Percentiles rank a stretch among this genome's conserved stretches.
These are phyloP conservation scores for Drosophila nebulosa DNA, from an alignment of 1,140 invertebrate genomes.

Conservation along the genomic window DNA sequence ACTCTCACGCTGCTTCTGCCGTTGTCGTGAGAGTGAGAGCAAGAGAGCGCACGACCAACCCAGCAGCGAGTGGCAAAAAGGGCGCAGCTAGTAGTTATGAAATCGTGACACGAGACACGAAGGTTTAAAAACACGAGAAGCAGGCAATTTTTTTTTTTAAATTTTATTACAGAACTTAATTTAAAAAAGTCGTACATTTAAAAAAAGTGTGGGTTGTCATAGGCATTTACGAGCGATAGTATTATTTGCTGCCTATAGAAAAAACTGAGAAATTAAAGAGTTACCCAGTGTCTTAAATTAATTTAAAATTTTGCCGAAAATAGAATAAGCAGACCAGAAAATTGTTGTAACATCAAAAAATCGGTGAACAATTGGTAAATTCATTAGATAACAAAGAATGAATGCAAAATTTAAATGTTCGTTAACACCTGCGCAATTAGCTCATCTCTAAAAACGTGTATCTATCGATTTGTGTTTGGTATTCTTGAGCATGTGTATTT, in stretches of 20 bases:
- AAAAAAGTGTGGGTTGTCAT: no score
- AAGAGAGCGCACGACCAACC: constrained; percentile 7
- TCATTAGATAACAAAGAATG: constrained; percentile 1
- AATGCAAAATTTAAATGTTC: neutral
- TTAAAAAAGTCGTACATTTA: no score
- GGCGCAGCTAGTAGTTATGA: constrained; percentile 57
- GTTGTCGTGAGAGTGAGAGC: constrained; percentile 11
- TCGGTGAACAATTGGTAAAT: constrained; percentile 6
- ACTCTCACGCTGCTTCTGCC: constrained; percentile 17
- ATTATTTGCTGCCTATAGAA: no score
- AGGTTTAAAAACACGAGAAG: neutral
- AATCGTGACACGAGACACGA: neutral
- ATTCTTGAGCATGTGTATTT: neutral
- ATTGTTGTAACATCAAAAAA: neutral
- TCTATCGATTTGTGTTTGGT: neutral
- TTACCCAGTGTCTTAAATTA: no score
- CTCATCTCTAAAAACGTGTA: neutral
- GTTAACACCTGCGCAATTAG: neutral
- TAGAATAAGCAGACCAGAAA: no score
- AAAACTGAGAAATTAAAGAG: no score
- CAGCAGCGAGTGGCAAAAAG: constrained; percentile 57
- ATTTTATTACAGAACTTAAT: neutral
- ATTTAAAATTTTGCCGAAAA: no score
- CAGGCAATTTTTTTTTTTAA: neutral
- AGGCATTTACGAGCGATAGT: no score